These are phyloP conservation scores for Brachionichthys hirsutus DNA, from an alignment of 2,113 vertebrate species.

Conservation along the genomic window DNA sequence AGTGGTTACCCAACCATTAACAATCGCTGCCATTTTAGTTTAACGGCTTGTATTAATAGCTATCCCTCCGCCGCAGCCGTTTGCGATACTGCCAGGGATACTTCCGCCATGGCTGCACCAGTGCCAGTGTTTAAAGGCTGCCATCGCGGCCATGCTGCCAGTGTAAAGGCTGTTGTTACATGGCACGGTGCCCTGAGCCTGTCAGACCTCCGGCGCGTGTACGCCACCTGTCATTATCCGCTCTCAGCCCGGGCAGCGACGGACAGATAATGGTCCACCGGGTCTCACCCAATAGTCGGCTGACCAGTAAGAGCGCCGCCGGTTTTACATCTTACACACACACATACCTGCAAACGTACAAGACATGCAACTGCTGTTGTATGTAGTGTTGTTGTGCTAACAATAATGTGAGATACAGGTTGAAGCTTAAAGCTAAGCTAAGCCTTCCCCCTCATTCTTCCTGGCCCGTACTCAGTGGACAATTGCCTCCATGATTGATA, in stretches of 20 bases:
- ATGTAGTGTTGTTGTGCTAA: no score
- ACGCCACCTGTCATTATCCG: conserved; percentile 75
- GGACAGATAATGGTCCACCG: conserved; percentile 69
- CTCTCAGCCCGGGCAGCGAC: conserved; percentile 59
- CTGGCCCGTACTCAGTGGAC: conserved; percentile 9
- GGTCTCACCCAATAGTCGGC: conserved; percentile 73
- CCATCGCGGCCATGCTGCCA: conserved; percentile 50
- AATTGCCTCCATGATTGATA: conserved; percentile 58
- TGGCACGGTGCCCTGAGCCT: conserved; percentile 68
- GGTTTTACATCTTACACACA: conserved; percentile 28
- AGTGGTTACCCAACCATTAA: conserved; percentile 44
- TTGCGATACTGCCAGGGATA: conserved; percentile 32
- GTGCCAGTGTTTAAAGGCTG: conserved; percentile 61
- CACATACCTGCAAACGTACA: not conserved
- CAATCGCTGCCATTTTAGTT: conserved; percentile 59
- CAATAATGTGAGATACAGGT: no score
- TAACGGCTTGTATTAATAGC: conserved; percentile 59
- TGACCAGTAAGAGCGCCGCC: conserved; percentile 62
- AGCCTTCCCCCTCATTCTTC: no score
- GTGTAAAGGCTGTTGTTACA: conserved; percentile 64
- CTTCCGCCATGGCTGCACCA: conserved; percentile 30
- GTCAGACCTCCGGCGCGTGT: conserved; percentile 69
- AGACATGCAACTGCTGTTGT: no score
- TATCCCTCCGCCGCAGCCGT: conserved; percentile 19
- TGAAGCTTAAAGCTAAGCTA: not conserved